Evolutionary conservation across 2,797 vertebrate genomes (phyloP).

Genomic region (Psittacula derbiana): DNA sequence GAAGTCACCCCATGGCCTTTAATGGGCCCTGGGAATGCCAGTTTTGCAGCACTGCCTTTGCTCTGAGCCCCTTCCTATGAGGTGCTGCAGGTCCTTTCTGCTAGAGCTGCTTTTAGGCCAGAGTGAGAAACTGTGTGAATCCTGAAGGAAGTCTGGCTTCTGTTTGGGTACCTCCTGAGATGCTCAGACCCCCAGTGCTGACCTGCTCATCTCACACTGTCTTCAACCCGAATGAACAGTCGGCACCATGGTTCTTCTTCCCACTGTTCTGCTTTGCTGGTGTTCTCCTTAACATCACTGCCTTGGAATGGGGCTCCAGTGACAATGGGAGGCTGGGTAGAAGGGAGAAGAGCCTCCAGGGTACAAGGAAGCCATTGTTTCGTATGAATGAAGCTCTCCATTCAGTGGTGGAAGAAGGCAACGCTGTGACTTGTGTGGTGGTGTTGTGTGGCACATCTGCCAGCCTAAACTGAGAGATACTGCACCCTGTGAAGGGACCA

Average conservation of each 20-base stretch:
- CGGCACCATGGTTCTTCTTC: not conserved
- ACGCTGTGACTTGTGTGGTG: not conserved
- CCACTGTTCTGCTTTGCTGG: not conserved
- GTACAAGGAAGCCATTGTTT: not conserved
- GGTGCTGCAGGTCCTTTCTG: not conserved
- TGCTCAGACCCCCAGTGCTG: not conserved
- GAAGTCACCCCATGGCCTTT: not conserved
- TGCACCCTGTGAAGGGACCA: not conserved
- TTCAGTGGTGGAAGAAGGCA: conserved; percentile 21
- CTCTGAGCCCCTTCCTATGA: not conserved
- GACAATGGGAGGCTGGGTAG: not conserved
- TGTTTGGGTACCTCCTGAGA: not conserved
- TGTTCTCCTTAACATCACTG: not conserved
- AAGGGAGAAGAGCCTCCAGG: not conserved
- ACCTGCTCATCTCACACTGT: not conserved
- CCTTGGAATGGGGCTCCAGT: not conserved
- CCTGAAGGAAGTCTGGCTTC: not conserved
- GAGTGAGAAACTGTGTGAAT: not conserved
- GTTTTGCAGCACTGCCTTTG: not conserved
- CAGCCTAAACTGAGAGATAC: not conserved
- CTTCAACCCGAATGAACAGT: not conserved
- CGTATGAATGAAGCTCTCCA: not conserved
- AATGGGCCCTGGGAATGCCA: not conserved
- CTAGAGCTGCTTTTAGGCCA: not conserved
- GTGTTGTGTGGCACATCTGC: not conserved